Base-by-base conservation (phyloP, 2,113 vertebrate genomes). In the Pithys albifrons region DNA sequence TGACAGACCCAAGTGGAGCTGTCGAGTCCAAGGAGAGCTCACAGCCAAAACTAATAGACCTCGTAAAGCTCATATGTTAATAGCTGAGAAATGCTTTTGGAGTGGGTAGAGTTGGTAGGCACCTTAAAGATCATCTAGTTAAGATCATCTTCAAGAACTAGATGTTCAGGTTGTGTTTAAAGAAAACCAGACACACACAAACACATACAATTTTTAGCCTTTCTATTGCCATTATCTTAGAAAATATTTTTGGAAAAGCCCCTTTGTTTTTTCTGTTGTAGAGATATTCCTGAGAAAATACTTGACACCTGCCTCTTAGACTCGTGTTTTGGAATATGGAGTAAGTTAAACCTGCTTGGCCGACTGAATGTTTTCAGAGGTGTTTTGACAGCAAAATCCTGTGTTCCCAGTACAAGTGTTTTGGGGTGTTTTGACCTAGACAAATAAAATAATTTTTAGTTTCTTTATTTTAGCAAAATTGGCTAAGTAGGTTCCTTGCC, bases 351-450 rank as follows among this genome's bases (percentile, higher is more conserved):
- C 45, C 52, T 88, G 48, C 64, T 65, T 69, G 57, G 12, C 37
- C 2, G 9, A 33, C 39, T 59, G 54, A 28, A 31, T 78, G 19
- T 71, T 96, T 93, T 74, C 70, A 64, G 75, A 45, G 22, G n/a
- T 15, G 65, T 70, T 93, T 94, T 90, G 72, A 43, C 33, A 71
- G 31, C 49, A 57, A 89, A 95, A 65, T 80, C 37, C 48, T 41
- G 9, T 89, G 84, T 93, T 69, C n/a, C 19, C 12, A 46, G 25
- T 74, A 51, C 20, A 62, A 71, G 27, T 76, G 33, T 6, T 52
- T 52, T 52, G 25, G 49, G 10, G 6, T 49, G 17, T 25, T 64
- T 35, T n/a, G 4, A 43, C 14, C n/a, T 52, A 39, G 35, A 4
- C 4, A 49, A 64, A 79, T 57, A 46, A 83, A 55, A 51, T 37